Base-by-base conservation (phyloP, 2,888 invertebrate genomes). In the Rotaria socialis region DNA sequence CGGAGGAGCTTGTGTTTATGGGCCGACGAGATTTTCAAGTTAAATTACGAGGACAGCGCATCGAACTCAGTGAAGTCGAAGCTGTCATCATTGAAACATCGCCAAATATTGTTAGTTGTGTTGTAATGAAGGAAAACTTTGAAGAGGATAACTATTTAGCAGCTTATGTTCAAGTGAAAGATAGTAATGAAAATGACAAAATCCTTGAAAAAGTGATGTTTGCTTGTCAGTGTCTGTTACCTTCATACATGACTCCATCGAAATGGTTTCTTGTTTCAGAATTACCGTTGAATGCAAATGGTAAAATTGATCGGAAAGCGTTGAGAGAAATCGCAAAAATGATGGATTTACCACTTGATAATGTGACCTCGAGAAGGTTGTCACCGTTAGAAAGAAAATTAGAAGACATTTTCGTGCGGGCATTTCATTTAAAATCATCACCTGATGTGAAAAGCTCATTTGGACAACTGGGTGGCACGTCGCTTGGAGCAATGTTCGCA, bases 221-320 rank as follows among this genome's bases (percentile, higher is more conserved):
- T 1, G 5, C 6, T 8, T 80, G 80, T 80, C 47, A 7, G 1
- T 0, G 0, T 19, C 47, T n/a, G 2, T n/a, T 80, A 6, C 10
- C 80, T n/a, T 10, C 80, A 19, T 47, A 80, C n/a, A 80, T 80
- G 80, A 80, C n/a, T 8, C 80, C 47, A n/a, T 80, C 47, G 47
- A 80, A 47, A n/a, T 80, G 43, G 47, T 7, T 43, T 0, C 24
- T 80, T 47, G 2, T 80, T 11, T 10, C 7, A 11, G 47, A 80
- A 8, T n/a, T 80, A 1, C 80, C 80, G 11, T 11, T 80, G 4
- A 80, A n/a, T n/a, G 22, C 47, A 4, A 80, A 47, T 47, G 80
- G 80, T 14, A 80, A 80, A 80, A n/a, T 80, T 1, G 80, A 80
- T 1, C 43, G 80, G 14, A 52, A 14, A 8, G 52, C 52, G 14